phyloP scores from a whole-genome alignment of 2,888 invertebrate species.

The Himalopsyche anomala region DNA sequence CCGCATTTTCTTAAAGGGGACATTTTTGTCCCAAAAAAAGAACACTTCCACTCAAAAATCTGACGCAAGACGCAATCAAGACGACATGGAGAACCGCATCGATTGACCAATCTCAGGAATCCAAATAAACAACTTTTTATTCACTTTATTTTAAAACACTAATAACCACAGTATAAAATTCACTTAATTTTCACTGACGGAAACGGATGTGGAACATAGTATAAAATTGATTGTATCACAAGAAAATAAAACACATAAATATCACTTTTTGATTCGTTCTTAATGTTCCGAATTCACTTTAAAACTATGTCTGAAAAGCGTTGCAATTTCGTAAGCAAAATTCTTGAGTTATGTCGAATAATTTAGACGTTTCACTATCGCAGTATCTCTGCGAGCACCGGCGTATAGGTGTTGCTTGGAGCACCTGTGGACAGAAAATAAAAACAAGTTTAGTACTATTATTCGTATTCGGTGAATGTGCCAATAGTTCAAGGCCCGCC shows the following conservation, averaged over 20 bases:
- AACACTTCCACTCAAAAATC: conserved; percentile 29
- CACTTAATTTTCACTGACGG: background rate
- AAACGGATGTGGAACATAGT: background rate
- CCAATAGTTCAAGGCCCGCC: conserved; percentile 34
- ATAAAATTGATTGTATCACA: background rate
- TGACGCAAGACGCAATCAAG: background rate
- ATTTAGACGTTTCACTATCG: background rate
- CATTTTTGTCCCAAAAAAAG: background rate
- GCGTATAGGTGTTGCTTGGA: conserved; percentile 12
- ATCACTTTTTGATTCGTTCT: background rate
- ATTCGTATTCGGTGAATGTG: conserved; percentile 17
- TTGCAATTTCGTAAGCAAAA: background rate
- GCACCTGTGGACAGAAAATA: conserved; percentile 31
- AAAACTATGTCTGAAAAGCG: background rate
- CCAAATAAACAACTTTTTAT: background rate
- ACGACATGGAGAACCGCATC: conserved; percentile 5
- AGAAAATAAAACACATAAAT: background rate
- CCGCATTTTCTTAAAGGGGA: background rate
- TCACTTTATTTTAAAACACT: background rate
- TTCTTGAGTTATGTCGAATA: background rate
- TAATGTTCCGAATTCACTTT: background rate
- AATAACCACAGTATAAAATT: background rate
- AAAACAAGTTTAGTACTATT: conserved; percentile 30
- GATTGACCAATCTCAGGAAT: conserved; percentile 3
- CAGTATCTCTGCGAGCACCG: background rate